A percentile compares a stretch with the other conserved stretches of the same genome.
These are phyloP conservation scores for Sphecodes monilicornis DNA, from an alignment of 2,888 invertebrate species.

Conservation along the genomic window DNA sequence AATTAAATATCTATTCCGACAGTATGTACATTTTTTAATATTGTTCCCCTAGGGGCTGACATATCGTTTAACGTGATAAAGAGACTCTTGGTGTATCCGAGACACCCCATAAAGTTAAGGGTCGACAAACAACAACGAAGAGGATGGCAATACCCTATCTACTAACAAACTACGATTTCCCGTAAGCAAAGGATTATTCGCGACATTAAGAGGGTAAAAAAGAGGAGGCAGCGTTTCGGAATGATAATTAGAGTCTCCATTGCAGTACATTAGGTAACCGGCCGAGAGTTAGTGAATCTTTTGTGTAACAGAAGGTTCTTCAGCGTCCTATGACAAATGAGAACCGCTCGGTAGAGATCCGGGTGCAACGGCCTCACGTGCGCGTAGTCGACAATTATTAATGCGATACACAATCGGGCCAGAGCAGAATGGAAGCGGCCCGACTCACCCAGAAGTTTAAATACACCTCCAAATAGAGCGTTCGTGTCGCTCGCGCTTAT, in stretches of 20 bases:
- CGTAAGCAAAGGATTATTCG: neutral
- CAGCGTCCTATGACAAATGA: constrained; percentile 36
- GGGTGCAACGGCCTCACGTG: constrained; percentile 40
- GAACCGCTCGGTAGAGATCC: constrained; percentile 21
- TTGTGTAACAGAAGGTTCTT: constrained; percentile 13
- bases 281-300: constrained; percentile 1
- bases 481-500: constrained; percentile 18
- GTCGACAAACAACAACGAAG: neutral
- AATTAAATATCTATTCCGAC: too few species aligned
- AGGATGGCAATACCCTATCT: neutral
- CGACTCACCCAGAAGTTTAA: constrained; percentile 23
- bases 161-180: neutral
- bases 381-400: constrained; percentile 32
- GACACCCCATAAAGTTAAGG: neutral
- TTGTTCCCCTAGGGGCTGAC: too few species aligned
- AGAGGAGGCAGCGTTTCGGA: neutral
- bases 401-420: constrained; percentile 36
- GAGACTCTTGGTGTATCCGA: neutral
- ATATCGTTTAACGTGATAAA: too few species aligned
- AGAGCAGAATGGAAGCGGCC: constrained; percentile 24
- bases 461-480: constrained; percentile 16
- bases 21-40: too few species aligned
- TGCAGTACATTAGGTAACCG: neutral
- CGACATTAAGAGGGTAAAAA: neutral
- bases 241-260: constrained; percentile 7